These are phyloP conservation scores for Arrhopalites spinosus DNA, from an alignment of 2,888 invertebrate species.

Conservation along the genomic window DNA sequence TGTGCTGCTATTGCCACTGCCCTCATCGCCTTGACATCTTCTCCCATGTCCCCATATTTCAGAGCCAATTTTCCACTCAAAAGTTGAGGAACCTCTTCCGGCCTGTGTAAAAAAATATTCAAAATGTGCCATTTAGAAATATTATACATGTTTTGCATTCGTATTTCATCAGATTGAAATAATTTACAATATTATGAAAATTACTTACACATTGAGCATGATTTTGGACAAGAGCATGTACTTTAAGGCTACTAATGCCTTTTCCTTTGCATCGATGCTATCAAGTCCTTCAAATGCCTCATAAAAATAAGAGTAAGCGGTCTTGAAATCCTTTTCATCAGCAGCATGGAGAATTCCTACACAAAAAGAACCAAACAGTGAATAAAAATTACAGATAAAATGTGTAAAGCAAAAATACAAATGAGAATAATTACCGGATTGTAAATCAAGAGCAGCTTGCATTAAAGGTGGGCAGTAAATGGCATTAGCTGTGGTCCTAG, in stretches of 20 bases:
- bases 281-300: slow-evolving; percentile 99
- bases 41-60: slow-evolving; percentile 81
- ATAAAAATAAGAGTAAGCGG: slow-evolving; percentile 99
- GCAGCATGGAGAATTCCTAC: slow-evolving; percentile 91
- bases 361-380: slow-evolving; percentile 15
- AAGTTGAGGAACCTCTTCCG: slow-evolving; percentile 93
- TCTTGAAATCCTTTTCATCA: slow-evolving; percentile 99
- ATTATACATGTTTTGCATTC: too few species aligned
- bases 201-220: slow-evolving; percentile 76
- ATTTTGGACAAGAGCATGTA: slow-evolving; percentile 99
- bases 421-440: slow-evolving; percentile 77
- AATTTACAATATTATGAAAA: not conserved
- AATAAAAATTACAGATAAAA: slow-evolving; percentile 18
- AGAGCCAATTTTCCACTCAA: slow-evolving; percentile 95
- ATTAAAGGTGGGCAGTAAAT: slow-evolving; percentile 99
- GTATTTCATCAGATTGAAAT: too few species aligned
- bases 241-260: slow-evolving; percentile 93
- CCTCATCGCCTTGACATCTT: slow-evolving; percentile 98
- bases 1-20: slow-evolving; percentile 95
- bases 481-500: slow-evolving; percentile 98
- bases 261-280: slow-evolving; percentile 82
- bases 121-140: too few species aligned
- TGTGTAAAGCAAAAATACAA: too few species aligned
- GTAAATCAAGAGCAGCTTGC: slow-evolving; percentile 95
- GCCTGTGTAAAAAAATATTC: slow-evolving; percentile 63